Conservation (phyloP, 2,113 vertebrate genomes). For the Seriola quinqueradiata region DNA sequence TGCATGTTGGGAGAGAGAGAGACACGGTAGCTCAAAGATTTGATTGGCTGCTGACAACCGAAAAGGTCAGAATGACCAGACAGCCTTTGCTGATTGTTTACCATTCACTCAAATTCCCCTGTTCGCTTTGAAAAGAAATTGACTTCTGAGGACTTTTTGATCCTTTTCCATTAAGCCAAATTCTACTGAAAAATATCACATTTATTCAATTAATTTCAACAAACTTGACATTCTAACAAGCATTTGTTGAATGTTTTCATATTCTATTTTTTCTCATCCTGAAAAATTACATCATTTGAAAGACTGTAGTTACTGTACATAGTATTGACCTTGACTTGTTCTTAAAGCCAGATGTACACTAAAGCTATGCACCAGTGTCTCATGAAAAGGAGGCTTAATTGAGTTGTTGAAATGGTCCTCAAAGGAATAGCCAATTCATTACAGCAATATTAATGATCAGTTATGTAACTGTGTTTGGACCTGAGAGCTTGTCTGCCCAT, state of each 20-base stretch:
- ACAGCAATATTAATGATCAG: neutral
- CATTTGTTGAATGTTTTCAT: too few relatives aligned
- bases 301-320: neutral
- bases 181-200: neutral
- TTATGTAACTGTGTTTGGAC: neutral
- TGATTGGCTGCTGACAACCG: neutral
- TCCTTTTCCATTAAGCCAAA: neutral
- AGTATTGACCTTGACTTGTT: conserved; percentile 7
- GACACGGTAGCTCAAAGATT: neutral
- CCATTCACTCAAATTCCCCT: neutral
- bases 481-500: neutral
- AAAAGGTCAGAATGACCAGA: neutral
- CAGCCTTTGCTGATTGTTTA: neutral
- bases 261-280: neutral
- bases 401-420: conserved; percentile 15
- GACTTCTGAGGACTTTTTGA: neutral
- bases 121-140: neutral
- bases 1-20: neutral
- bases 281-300: neutral
- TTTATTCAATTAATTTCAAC: neutral
- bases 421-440: neutral
- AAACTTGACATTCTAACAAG: too few relatives aligned
- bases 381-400: conserved; percentile 12
- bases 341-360: neutral
- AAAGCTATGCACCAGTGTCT: conserved; percentile 8